Conservation (phyloP, 2,113 vertebrate species). For the Merops nubicus region DNA sequence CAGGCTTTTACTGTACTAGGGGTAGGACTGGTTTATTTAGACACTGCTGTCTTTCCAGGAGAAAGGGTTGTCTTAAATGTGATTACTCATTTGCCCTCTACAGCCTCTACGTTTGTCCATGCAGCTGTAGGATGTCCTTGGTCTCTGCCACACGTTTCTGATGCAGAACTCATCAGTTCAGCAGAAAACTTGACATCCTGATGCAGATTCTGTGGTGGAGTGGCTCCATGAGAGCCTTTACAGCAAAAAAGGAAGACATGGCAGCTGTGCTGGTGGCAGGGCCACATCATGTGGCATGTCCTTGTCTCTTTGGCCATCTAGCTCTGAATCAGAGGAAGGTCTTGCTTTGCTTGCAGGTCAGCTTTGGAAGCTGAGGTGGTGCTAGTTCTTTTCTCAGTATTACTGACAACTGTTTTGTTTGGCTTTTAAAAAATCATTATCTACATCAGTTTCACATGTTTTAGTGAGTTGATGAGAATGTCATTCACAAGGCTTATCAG, state of each 20-base stretch:
- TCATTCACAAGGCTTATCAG: not conserved
- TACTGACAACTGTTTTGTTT: not conserved
- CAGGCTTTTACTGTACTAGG: not conserved
- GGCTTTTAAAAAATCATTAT: too few relatives aligned
- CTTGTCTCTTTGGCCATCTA: not conserved
- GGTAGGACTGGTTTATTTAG: not conserved
- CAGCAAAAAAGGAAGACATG: not conserved
- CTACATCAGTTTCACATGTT: not conserved
- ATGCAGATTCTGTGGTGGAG: slow-evolving; percentile 85
- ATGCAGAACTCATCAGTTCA: slow-evolving; percentile 79
- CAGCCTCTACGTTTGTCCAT: not conserved
- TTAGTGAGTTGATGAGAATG: too few relatives aligned
- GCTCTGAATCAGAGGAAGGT: not conserved
- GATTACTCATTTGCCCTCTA: not conserved
- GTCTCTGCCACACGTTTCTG: not conserved
- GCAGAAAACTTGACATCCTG: slow-evolving; percentile 84
- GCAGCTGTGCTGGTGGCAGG: not conserved
- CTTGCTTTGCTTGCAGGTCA: not conserved
- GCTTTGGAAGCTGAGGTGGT: not conserved
- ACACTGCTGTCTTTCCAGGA: not conserved
- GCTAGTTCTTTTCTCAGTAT: not conserved
- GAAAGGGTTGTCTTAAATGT: not conserved
- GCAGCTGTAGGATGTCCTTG: not conserved
- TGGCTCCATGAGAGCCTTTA: slow-evolving; percentile 81
- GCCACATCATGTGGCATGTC: not conserved